A percentile compares a stretch with the other conserved stretches of the same genome.
These are phyloP conservation scores for Ammospiza caudacuta DNA, from an alignment of 2,113 vertebrate species.

Conservation along the genomic window DNA sequence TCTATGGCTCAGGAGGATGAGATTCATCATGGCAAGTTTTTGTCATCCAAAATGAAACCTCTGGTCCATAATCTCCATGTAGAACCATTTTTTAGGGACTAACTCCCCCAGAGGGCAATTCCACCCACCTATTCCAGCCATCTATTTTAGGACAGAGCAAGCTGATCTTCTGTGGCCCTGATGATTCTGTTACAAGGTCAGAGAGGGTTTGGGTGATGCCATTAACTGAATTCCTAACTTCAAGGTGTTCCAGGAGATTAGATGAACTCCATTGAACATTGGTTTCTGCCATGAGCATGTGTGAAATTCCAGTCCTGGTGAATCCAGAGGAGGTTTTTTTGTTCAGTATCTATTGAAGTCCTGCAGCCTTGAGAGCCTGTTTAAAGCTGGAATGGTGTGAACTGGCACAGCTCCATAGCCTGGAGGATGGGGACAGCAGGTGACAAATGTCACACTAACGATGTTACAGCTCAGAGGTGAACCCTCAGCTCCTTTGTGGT, in stretches of 20 bases:
- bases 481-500: neutral
- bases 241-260: neutral
- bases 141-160: neutral
- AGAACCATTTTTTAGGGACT: neutral
- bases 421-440: neutral
- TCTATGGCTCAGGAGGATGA: fast-evolving
- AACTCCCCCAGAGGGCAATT: neutral
- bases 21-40: neutral
- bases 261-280: neutral
- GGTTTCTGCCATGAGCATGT: neutral
- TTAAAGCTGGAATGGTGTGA: neutral
- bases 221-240: neutral
- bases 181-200: neutral
- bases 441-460: neutral
- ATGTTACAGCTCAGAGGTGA: neutral
- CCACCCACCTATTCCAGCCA: neutral
- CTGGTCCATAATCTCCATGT: neutral
- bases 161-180: neutral
- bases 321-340: neutral
- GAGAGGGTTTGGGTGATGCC: neutral
- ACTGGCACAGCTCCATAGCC: neutral
- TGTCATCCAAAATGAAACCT: neutral
- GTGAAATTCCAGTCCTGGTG: neutral
- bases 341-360: neutral
- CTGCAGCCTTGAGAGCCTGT: neutral